Base-by-base conservation (phyloP, 1,140 invertebrate species). In the Danaus melanippus region DNA sequence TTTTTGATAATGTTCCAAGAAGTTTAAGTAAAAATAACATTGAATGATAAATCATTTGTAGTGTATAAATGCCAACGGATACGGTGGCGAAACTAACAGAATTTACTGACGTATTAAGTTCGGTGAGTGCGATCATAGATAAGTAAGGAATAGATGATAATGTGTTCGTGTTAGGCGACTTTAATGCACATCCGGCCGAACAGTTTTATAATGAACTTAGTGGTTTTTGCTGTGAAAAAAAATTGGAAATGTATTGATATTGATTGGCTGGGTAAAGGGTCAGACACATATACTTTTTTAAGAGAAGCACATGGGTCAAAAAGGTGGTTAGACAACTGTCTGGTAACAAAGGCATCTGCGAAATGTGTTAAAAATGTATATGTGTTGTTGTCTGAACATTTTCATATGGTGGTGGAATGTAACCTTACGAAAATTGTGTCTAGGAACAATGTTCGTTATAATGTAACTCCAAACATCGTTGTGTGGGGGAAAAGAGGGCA, bases 291-390 rank as follows among this genome's bases (percentile, higher is more conserved):
- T 46, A 54, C 52, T 10, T 54, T 46, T 41, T 15, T 54, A 39
- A 54, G 45, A 15, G 43, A 58, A n/a, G 49, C 46, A 11, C 50
- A 52, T 41, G 50, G 50, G 7, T 42, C 43, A 7, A 17, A 15
- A 32, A 45, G 56, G 12, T 58, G 56, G 56, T 41, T 58, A 1
- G 56, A 58, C 17, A 49, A 58, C 39, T 52, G 50, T 52, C 4
- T 58, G 10, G 50, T 51, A n/a, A n/a, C n/a, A n/a, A n/a, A n/a
- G n/a, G n/a, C n/a, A n/a, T n/a, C n/a, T n/a, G n/a, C n/a, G n/a
- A 43, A 21, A 21, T 21, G 17, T 21, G 17, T 21, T 21, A 21
- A 21, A 21, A 21, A 21, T 1, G 17, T 21, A 21, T 21, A 21
- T 21, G 17, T 21, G 17, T 21, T 21, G 5, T 21, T 1, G 17